Conservation (phyloP, 2,113 vertebrate species). For the Steatornis caripensis region DNA sequence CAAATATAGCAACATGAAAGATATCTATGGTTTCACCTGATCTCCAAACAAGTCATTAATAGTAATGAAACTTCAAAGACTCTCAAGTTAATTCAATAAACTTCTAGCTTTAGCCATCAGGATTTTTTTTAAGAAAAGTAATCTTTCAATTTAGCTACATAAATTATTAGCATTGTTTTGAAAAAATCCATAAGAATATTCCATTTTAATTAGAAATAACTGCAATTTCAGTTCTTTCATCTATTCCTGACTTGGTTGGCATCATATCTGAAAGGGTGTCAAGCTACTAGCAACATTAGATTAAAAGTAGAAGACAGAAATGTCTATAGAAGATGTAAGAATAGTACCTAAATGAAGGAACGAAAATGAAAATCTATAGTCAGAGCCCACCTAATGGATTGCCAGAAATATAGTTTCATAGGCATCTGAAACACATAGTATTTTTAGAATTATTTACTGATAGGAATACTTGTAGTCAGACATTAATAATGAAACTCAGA, state of each 20-base stretch:
- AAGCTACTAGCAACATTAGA: not conserved
- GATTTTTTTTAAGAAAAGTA: not conserved
- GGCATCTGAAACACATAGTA: not conserved
- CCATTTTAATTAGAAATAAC: constrained; percentile 52
- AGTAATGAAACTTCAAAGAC: constrained; percentile 62
- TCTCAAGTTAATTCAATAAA: constrained; percentile 50
- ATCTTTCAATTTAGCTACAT: constrained; percentile 27
- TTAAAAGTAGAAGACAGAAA: not conserved
- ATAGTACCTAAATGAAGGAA: not conserved
- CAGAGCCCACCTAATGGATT: not conserved
- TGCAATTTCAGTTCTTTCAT: constrained; percentile 9
- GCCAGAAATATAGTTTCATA: not conserved
- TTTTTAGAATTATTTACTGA: not conserved
- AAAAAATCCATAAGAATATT: constrained; percentile 48
- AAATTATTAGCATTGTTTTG: constrained; percentile 35
- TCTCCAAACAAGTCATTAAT: constrained; percentile 54
- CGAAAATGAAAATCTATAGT: not conserved
- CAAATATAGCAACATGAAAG: constrained; percentile 48
- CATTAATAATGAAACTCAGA: not conserved
- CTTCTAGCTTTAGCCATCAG: constrained; percentile 35
- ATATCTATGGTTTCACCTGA: constrained; percentile 50
- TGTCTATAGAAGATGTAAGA: not conserved
- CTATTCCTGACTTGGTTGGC: constrained; percentile 21
- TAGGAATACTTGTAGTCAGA: not conserved
- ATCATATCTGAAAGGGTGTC: not conserved